Evolutionary conservation across 2,113 vertebrate species (phyloP).

Genomic region (Alaudala cheleensis): DNA sequence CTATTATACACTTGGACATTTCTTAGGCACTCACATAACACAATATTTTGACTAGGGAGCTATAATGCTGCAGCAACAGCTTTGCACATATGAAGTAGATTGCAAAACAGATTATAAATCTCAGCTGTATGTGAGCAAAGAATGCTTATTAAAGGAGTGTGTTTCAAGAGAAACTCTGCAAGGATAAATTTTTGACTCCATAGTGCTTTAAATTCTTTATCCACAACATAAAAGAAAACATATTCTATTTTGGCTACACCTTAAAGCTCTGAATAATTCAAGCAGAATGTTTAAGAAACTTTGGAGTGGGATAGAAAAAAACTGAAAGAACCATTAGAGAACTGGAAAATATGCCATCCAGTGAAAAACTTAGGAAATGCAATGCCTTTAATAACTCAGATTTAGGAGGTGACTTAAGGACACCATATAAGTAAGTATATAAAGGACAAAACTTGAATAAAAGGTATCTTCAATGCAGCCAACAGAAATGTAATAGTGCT

Average conservation of each 20-base stretch:
- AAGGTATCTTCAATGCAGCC: not conserved
- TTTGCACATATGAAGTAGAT: not conserved
- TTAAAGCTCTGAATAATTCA: not conserved
- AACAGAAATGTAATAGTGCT: not conserved
- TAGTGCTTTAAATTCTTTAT: not conserved
- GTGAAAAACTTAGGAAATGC: not conserved
- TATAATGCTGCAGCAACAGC: not conserved
- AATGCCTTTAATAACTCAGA: not conserved
- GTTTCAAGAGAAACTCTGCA: not conserved
- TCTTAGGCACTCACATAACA: not conserved
- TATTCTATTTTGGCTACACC: not conserved
- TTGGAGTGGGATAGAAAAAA: not conserved
- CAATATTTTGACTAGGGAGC: not conserved
- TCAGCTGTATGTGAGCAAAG: not conserved
- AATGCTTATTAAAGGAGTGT: not conserved
- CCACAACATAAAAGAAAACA: not conserved
- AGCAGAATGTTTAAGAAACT: not conserved
- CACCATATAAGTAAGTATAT: not conserved
- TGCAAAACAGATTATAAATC: not conserved
- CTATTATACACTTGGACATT: not conserved
- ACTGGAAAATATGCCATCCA: not conserved
- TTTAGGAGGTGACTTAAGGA: constrained; percentile 33
- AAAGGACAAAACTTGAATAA: not conserved
- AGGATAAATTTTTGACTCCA: not conserved
- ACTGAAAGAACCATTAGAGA: constrained; percentile 9